These are phyloP conservation scores for Larimichthys crocea DNA, from an alignment of 2,113 vertebrate species.

Conservation along the genomic window DNA sequence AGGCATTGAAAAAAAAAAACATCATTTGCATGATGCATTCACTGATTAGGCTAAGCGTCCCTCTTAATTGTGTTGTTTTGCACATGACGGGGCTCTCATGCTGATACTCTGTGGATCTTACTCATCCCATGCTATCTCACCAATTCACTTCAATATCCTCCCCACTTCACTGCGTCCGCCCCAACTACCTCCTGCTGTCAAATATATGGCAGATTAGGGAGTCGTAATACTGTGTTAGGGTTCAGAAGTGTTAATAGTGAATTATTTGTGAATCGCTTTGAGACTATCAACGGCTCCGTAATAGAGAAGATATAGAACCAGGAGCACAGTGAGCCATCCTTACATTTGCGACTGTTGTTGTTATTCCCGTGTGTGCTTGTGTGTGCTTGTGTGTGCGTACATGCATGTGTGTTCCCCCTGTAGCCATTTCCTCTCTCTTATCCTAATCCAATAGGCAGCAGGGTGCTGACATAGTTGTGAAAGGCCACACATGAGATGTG, in stretches of 20 bases:
- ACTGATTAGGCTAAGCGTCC: conserved; percentile 72
- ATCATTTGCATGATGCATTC: conserved; percentile 82
- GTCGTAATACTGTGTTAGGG: conserved; percentile 21
- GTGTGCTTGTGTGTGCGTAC: conserved; percentile 21
- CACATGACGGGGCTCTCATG: conserved; percentile 76
- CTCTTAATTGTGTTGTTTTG: conserved; percentile 84
- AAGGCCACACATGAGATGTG: conserved; percentile 54
- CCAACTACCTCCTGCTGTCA: conserved; percentile 52
- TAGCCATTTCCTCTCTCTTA: conserved; percentile 50
- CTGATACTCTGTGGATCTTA: conserved; percentile 71
- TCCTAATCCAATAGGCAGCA: conserved; percentile 67
- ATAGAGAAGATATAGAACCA: conserved; percentile 36
- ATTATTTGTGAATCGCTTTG: conserved; percentile 55
- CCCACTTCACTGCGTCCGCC: conserved; percentile 32
- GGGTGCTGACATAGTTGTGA: conserved; percentile 55
- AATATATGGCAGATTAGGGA: conserved; percentile 30
- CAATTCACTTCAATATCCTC: conserved; percentile 77
- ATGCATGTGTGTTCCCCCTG: conserved; percentile 23
- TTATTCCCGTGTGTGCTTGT: neutral
- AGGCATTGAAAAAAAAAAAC: conserved; percentile 61
- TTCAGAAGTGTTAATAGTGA: conserved; percentile 42
- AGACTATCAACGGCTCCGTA: neutral
- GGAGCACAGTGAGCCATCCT: conserved; percentile 30
- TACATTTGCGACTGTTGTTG: conserved; percentile 20
- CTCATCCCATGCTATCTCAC: conserved; percentile 62